These are phyloP conservation scores for Orchesellides sinensis DNA, from an alignment of 2,888 invertebrate genomes.

Conservation along the genomic window DNA sequence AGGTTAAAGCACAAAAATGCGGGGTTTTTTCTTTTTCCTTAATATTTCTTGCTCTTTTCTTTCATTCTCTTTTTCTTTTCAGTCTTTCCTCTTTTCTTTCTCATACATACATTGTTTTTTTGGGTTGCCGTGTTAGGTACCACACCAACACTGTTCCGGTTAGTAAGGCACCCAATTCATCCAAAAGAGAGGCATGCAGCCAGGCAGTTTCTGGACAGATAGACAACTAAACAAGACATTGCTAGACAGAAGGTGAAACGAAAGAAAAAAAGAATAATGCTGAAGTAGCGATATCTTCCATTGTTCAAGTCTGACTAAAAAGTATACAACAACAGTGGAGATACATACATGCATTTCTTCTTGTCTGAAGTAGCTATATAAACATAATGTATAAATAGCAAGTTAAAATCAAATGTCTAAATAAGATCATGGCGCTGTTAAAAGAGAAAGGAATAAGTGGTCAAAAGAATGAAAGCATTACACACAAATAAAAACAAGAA, in stretches of 20 bases:
- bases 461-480: neutral
- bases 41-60: slow-evolving; percentile 21
- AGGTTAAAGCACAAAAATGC: slow-evolving; percentile 58
- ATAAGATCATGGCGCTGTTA: neutral
- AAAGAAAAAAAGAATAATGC: slow-evolving; percentile 47
- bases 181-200: slow-evolving; percentile 50
- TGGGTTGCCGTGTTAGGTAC: slow-evolving; percentile 5
- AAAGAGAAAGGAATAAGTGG: neutral
- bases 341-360: neutral
- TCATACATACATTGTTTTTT: no score
- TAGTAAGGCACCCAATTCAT: slow-evolving; percentile 43
- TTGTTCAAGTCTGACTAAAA: slow-evolving; percentile 53
- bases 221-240: slow-evolving; percentile 64
- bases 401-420: slow-evolving; percentile 23
- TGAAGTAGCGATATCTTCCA: slow-evolving; percentile 53
- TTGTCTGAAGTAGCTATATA: neutral
- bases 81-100: slow-evolving; percentile 15
- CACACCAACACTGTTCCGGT: slow-evolving; percentile 33
- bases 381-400: no score
- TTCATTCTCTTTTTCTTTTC: slow-evolving; percentile 4
- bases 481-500: neutral
- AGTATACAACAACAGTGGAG: slow-evolving; percentile 11
- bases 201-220: slow-evolving; percentile 55
- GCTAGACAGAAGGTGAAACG: slow-evolving; percentile 46
- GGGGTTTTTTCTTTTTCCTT: slow-evolving; percentile 9